phyloP scores from a whole-genome alignment of 2,888 invertebrate genomes.

The Thyatira batis region DNA sequence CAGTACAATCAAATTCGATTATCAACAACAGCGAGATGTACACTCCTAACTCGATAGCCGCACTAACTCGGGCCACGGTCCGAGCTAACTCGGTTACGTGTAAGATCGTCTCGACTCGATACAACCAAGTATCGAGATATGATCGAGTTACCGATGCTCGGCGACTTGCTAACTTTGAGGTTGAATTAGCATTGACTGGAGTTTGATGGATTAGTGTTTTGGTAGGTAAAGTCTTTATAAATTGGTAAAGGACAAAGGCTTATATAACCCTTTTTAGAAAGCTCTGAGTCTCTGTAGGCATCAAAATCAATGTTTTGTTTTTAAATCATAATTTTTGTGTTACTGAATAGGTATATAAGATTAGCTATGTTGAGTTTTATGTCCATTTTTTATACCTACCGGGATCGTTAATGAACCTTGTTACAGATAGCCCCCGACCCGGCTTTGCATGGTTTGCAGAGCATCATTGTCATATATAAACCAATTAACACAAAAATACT shows the following conservation, averaged over 20 bases:
- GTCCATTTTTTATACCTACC: no score
- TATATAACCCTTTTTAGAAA: neutral
- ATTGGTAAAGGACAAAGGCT: neutral
- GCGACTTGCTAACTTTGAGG: constrained; percentile 20
- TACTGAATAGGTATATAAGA: no score
- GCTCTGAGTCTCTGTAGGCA: no score
- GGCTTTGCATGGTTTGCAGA: no score
- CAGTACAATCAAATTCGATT: constrained; percentile 10
- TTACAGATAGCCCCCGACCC: no score
- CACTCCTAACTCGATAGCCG: constrained; percentile 30
- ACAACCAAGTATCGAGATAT: constrained; percentile 12
- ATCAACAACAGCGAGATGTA: constrained; percentile 16
- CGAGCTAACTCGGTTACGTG: constrained; percentile 32
- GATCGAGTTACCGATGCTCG: constrained; percentile 14
- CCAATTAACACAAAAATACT: no score
- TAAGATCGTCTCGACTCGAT: constrained; percentile 18
- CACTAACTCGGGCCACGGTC: constrained; percentile 16
- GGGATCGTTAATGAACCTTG: no score
- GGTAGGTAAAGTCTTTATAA: neutral
- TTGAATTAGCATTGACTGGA: constrained; percentile 16
- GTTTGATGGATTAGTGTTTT: constrained; percentile 16
- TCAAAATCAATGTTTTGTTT: no score
- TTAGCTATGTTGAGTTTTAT: no score
- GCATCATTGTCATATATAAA: no score
- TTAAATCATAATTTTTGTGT: no score